Percentiles rank a stretch among this genome's conserved stretches.
These are phyloP conservation scores for Asarcornis scutulata DNA, from an alignment of 2,113 vertebrate genomes.

Conservation along the genomic window DNA sequence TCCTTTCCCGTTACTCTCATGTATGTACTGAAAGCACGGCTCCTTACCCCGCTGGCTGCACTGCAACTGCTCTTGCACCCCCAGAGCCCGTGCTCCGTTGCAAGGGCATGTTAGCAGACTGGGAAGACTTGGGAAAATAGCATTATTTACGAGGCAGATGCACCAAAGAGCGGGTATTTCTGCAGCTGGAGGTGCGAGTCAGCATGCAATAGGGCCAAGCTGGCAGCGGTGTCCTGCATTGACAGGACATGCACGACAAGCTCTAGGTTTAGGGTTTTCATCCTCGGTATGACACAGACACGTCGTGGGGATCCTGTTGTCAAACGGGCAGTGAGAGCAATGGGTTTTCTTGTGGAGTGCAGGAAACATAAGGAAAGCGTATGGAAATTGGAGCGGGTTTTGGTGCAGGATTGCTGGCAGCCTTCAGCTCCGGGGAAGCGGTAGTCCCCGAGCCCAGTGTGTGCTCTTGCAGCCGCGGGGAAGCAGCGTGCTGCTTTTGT, in stretches of 20 bases:
- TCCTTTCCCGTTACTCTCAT: neutral
- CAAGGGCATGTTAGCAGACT: neutral
- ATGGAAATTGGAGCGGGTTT: neutral
- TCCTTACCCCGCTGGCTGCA: neutral
- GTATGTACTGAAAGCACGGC: neutral
- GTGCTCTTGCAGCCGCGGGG: neutral
- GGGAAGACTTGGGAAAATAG: neutral
- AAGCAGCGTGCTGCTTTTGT: neutral
- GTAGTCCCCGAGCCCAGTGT: neutral
- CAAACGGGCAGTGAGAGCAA: neutral
- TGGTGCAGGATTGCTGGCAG: neutral
- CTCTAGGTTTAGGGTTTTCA: neutral
- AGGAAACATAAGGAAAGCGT: neutral
- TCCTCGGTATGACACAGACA: neutral
- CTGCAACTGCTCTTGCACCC: neutral
- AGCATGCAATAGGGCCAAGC: neutral
- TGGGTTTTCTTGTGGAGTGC: neutral
- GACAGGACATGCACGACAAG: neutral
- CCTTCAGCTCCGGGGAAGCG: neutral
- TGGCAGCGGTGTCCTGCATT: neutral
- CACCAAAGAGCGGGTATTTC: neutral
- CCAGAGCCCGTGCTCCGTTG: rapidly evolving
- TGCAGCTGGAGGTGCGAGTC: neutral
- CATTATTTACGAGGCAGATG: neutral
- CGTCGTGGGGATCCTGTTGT: neutral